Percentiles rank a stretch among this genome's conserved stretches.
phyloP scores from a whole-genome alignment of 2,888 invertebrate species.

The Odiellus spinosus region DNA sequence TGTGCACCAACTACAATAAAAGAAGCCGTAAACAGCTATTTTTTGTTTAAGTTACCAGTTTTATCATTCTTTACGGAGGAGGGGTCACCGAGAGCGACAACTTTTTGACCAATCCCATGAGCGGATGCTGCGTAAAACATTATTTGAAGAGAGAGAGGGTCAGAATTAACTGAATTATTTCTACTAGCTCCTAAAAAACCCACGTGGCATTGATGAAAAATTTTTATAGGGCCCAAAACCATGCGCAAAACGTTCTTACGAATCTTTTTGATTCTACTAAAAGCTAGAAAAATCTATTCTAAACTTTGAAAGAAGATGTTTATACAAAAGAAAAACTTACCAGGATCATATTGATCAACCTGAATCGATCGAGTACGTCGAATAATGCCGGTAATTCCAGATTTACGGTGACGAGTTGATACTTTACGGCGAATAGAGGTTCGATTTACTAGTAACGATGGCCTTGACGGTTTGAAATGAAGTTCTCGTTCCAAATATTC shows the following conservation, averaged over 20 bases:
- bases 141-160: too few species aligned
- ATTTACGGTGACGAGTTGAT: conserved; percentile 18
- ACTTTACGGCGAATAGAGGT: conserved; percentile 18
- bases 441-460: conserved; percentile 6
- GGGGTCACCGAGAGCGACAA: too few species aligned
- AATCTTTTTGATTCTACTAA: neutral
- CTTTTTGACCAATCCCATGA: too few species aligned
- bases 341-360: conserved; percentile 40
- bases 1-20: too few species aligned
- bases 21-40: too few species aligned
- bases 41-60: too few species aligned
- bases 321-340: conserved; percentile 22
- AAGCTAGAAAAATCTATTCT: neutral
- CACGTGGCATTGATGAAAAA: neutral
- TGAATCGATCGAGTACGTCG: conserved; percentile 85
- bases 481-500: conserved; percentile 72
- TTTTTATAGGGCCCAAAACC: neutral
- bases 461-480: conserved; percentile 46
- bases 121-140: too few species aligned
- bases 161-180: too few species aligned
- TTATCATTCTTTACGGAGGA: too few species aligned
- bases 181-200: too few species aligned
- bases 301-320: too few species aligned
- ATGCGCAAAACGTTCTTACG: neutral
- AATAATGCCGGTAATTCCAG: conserved; percentile 66